A percentile compares a stretch with the other conserved stretches of the same genome.
phyloP scores from a whole-genome alignment of 2,797 vertebrate genomes.

The Novumbra hubbsi region DNA sequence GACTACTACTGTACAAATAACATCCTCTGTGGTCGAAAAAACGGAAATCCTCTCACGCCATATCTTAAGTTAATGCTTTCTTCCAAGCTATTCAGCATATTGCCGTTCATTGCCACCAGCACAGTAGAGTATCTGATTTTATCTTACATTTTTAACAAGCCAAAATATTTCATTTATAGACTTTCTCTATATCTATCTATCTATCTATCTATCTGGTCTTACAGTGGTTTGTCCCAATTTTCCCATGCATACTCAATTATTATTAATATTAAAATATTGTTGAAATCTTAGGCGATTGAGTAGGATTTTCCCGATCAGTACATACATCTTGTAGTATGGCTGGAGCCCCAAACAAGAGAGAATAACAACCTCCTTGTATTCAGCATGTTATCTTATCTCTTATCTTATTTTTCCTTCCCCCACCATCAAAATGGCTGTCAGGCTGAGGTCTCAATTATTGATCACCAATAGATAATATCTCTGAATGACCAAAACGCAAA shows the following conservation, averaged over 20 bases:
- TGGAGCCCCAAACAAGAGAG: neutral
- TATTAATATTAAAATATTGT: neutral
- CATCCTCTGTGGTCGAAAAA: constrained; percentile 16
- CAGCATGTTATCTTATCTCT: neutral
- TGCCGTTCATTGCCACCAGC: constrained; percentile 43
- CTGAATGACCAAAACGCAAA: neutral
- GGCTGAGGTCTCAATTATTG: constrained; percentile 2
- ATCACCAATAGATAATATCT: neutral
- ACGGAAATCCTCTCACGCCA: constrained; percentile 25
- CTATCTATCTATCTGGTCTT: neutral
- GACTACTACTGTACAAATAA: neutral
- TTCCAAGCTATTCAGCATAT: constrained; percentile 32
- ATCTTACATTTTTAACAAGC: constrained; percentile 43
- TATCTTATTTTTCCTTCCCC: neutral
- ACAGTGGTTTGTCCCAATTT: constrained; percentile 31
- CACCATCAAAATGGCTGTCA: neutral
- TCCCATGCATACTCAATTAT: neutral
- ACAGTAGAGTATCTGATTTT: constrained; percentile 38
- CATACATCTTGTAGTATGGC: neutral
- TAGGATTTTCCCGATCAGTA: neutral
- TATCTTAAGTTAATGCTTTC: constrained; percentile 35
- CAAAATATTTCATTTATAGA: constrained; percentile 43
- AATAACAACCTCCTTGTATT: neutral
- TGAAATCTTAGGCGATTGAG: constrained; percentile 1
- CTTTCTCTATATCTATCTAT: constrained; percentile 23